Base-by-base conservation (phyloP, 2,113 vertebrate genomes). In the Mohoua ochrocephala region DNA sequence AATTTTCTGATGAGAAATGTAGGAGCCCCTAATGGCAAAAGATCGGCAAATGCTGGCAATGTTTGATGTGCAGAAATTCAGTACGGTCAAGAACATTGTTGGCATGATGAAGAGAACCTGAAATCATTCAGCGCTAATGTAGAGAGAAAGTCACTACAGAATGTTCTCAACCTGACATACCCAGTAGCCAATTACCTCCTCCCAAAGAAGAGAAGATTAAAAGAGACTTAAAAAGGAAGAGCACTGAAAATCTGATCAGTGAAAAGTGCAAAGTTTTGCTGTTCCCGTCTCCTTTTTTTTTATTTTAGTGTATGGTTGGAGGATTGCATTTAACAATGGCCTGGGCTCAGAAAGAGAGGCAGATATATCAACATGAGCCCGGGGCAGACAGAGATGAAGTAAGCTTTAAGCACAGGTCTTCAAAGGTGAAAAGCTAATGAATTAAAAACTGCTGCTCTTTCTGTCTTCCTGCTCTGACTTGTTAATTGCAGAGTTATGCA, bases 401-500 rank as follows among this genome's bases (percentile, higher is more conserved):
- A 93, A 96, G 64, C 41, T 63, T 94, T 90, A 92, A 95, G 70
- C 68, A 74, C 60, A 68, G 37, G 54, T 89, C 44, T 83, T 44
- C 42, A 82, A 68, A 89, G 88, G 65, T 73, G 84, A 95, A 96
- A 76, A 71, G 75, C 47, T 90, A 94, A 90, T 87, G 68, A 90
- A 94, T 84, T 94, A 90, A 90, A 96, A 93, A 52, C 47, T 64
- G 49, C 42, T 93, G 42, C 45, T 95, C 63, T 49, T 73, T 84
- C 79, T 88, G 31, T 76, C 59, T 89, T 94, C 47, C 69, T 88
- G 16, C n/a, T 88, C 71, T 89, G 80, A 50, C 67, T 81, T 53
- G 16, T 89, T 96, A 96, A 95, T 92, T 91, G 61, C 49, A 81
- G 75, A 92, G 68, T 88, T 89, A 88, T 84, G 33, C 71, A 89